Conservation (phyloP, 2,888 invertebrate genomes). For the Phalera bucephala region DNA sequence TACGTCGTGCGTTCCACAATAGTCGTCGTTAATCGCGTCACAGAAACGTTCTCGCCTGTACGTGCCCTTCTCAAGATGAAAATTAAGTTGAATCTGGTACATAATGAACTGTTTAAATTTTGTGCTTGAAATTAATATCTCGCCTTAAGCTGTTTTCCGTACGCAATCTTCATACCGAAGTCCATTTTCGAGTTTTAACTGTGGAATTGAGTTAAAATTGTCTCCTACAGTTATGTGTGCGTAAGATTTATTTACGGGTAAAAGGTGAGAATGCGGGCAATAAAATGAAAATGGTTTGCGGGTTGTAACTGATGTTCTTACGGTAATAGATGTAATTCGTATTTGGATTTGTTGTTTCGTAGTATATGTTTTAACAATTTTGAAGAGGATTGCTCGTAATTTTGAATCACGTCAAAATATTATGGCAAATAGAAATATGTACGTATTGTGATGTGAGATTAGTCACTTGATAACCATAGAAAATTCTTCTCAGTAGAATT, state of each 20-base stretch:
- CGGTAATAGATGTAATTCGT: too few species aligned
- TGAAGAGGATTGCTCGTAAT: too few species aligned
- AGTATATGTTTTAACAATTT: too few species aligned
- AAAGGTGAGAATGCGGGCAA: constrained; percentile 6
- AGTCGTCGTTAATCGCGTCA: constrained; percentile 13
- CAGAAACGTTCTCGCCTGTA: constrained; percentile 10
- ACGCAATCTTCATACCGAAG: constrained; percentile 44
- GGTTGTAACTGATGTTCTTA: too few species aligned
- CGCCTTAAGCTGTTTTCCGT: constrained; percentile 48
- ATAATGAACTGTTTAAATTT: constrained; percentile 55
- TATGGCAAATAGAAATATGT: too few species aligned
- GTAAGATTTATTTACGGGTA: constrained; percentile 20
- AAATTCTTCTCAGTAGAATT: too few species aligned
- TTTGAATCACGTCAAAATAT: too few species aligned
- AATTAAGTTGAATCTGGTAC: constrained; percentile 40
- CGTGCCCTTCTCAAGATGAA: constrained; percentile 24
- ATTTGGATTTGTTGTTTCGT: too few species aligned
- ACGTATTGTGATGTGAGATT: too few species aligned
- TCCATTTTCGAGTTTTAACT: constrained; percentile 41
- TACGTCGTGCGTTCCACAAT: not conserved
- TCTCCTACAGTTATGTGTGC: constrained; percentile 7
- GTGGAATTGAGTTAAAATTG: constrained; percentile 29
- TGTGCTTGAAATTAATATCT: constrained; percentile 53
- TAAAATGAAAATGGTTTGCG: too few species aligned
- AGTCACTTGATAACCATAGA: too few species aligned